Conservation (phyloP, 2,797 vertebrate species). For the Manis pentadactyla region DNA sequence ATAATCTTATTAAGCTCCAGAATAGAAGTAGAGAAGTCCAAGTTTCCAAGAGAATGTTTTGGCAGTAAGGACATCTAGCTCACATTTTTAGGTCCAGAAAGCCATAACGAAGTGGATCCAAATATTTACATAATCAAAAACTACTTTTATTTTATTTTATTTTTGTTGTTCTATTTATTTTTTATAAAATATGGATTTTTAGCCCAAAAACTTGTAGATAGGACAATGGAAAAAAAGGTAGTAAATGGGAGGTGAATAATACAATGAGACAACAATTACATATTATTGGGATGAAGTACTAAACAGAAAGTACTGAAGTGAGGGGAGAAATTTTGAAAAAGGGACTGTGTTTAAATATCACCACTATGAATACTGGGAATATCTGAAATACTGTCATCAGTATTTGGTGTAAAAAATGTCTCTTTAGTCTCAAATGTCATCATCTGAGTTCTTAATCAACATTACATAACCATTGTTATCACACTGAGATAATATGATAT, state of each 20-base stretch:
- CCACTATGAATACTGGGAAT: not conserved
- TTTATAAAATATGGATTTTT: conserved; percentile 19
- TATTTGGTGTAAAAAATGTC: not conserved
- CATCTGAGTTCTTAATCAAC: not conserved
- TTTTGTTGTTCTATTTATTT: not conserved
- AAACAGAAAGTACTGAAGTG: not conserved
- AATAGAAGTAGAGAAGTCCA: conserved; percentile 6
- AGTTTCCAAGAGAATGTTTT: conserved; percentile 9
- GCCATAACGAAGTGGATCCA: not conserved
- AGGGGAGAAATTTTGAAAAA: not conserved
- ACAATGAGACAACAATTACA: not conserved
- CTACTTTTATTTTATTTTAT: conserved; percentile 26
- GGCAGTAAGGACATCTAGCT: not conserved
- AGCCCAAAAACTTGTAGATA: not conserved
- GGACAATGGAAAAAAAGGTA: not conserved
- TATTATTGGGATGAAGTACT: not conserved
- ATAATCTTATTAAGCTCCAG: not conserved
- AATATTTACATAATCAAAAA: conserved; percentile 1
- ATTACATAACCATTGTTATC: not conserved
- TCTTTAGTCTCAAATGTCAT: not conserved
- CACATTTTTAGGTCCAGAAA: conserved; percentile 14
- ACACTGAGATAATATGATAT: not conserved
- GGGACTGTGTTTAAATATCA: not conserved
- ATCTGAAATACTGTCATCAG: not conserved
- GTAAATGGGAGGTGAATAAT: not conserved